phyloP scores from a whole-genome alignment of 1,140 invertebrate species.

The Cylas formicarius region DNA sequence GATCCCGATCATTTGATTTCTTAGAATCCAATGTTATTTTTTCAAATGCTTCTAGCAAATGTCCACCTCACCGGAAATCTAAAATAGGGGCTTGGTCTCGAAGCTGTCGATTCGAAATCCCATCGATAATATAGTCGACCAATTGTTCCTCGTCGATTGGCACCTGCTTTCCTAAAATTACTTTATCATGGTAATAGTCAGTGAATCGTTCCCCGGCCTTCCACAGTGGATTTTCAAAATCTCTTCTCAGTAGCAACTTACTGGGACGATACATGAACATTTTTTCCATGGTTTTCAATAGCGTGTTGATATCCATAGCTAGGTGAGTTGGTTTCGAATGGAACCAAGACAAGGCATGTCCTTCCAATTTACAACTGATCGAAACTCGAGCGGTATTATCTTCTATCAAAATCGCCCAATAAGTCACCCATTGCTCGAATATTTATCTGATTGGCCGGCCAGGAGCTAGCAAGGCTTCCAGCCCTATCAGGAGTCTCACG shows the following conservation, averaged over 20 bases:
- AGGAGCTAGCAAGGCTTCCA: too few relatives aligned
- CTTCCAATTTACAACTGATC: slow-evolving; percentile 3
- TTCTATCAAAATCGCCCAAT: neutral
- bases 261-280: slow-evolving; percentile 9
- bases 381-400: neutral
- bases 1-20: slow-evolving; percentile 6
- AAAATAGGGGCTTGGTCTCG: slow-evolving; percentile 12
- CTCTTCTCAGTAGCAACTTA: slow-evolving; percentile 9
- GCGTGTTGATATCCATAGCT: neutral
- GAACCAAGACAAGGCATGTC: neutral
- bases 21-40: slow-evolving; percentile 2
- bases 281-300: slow-evolving; percentile 3
- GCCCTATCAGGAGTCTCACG: too few relatives aligned
- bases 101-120: slow-evolving; percentile 19
- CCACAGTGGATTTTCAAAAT: slow-evolving; percentile 31
- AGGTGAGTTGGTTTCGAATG: neutral
- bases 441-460: too few relatives aligned
- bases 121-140: slow-evolving; percentile 34
- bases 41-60: slow-evolving; percentile 2
- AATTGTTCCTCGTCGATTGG: slow-evolving; percentile 23
- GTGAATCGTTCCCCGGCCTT: slow-evolving; percentile 20
- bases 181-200: slow-evolving; percentile 30
- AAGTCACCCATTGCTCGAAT: neutral
- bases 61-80: neutral
- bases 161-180: slow-evolving; percentile 29